phyloP scores from a whole-genome alignment of 2,113 vertebrate species.

The Aptenodytes patagonicus region DNA sequence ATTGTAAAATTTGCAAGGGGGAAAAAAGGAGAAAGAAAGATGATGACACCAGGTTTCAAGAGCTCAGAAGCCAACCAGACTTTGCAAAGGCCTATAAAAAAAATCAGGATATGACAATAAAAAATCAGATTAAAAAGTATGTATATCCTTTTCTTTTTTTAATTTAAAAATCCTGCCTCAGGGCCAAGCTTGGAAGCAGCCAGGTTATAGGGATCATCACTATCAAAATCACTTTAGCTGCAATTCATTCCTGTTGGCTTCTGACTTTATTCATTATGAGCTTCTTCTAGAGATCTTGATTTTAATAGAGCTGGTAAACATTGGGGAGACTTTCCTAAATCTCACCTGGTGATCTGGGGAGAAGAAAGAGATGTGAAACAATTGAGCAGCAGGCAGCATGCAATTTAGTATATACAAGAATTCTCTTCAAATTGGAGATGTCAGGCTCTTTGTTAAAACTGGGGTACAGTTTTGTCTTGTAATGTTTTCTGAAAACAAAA shows the following conservation, averaged over 20 bases:
- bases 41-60: slow-evolving; percentile 44
- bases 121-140: slow-evolving; percentile 71
- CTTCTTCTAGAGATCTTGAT: slow-evolving; percentile 68
- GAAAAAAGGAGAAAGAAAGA: slow-evolving; percentile 16
- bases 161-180: slow-evolving; percentile 74
- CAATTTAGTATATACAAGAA: slow-evolving; percentile 25
- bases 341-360: slow-evolving; percentile 45
- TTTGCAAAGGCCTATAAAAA: slow-evolving; percentile 59
- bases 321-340: slow-evolving; percentile 41
- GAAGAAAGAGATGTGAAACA: slow-evolving; percentile 52
- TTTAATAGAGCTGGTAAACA: slow-evolving; percentile 69
- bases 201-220: slow-evolving; percentile 66
- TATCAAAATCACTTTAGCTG: slow-evolving; percentile 71
- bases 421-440: slow-evolving; percentile 54
- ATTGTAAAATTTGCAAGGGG: slow-evolving; percentile 50
- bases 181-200: slow-evolving; percentile 71
- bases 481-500: slow-evolving; percentile 49
- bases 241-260: slow-evolving; percentile 71
- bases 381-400: slow-evolving; percentile 22
- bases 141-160: slow-evolving; percentile 63
- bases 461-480: slow-evolving; percentile 21
- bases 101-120: slow-evolving; percentile 45
- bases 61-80: slow-evolving; percentile 60
- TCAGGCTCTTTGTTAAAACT: slow-evolving; percentile 24
- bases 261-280: slow-evolving; percentile 66